A percentile compares a stretch with the other conserved stretches of the same genome.
These are phyloP conservation scores for Saguinus midas DNA, from an alignment of 2,113 vertebrate genomes.

Conservation along the genomic window DNA sequence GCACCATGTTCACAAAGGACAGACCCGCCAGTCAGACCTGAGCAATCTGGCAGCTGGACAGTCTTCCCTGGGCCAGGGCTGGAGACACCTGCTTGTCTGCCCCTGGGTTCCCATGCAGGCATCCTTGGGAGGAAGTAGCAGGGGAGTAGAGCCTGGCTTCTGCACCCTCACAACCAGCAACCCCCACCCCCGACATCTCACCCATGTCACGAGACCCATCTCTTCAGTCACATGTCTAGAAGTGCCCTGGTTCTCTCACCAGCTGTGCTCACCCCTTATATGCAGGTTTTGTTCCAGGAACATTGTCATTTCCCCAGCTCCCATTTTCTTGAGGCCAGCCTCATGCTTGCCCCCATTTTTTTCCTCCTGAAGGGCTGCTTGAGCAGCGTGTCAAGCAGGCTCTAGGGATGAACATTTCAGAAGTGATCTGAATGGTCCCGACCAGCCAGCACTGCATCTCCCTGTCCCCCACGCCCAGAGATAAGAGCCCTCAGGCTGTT, in stretches of 20 bases:
- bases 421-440: neutral
- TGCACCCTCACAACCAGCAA: neutral
- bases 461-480: neutral
- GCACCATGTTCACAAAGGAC: neutral
- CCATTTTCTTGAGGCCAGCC: accelerated
- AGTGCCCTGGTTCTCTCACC: neutral
- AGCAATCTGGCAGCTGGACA: neutral
- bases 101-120: neutral
- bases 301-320: neutral
- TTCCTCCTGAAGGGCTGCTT: neutral
- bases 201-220: accelerated
- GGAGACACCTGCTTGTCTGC: neutral
- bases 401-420: neutral
- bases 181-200: too few relatives aligned
- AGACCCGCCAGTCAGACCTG: neutral
- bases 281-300: neutral
- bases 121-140: accelerated
- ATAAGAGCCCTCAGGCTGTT: neutral
- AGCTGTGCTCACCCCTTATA: accelerated
- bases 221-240: neutral
- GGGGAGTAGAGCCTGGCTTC: neutral
- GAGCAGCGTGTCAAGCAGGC: neutral
- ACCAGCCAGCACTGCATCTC: neutral
- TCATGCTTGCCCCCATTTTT: neutral
- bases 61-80: neutral